Evolutionary conservation across 2,113 vertebrate species (phyloP).

Genomic region (Urocolius indicus): DNA sequence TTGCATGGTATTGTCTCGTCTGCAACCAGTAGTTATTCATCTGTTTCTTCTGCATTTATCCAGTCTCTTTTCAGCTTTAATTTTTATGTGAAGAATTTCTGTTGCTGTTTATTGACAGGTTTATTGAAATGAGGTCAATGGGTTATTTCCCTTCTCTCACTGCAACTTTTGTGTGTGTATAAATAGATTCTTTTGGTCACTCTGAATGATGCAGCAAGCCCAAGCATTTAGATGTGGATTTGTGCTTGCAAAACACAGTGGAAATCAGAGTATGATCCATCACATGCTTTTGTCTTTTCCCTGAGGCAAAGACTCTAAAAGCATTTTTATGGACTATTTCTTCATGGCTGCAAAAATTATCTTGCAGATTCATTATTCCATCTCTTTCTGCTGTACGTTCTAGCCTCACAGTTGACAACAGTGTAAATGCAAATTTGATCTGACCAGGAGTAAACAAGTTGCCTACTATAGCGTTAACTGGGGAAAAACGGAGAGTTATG

Average conservation of each 20-base stretch:
- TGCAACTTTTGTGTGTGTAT: neutral
- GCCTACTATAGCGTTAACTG: neutral
- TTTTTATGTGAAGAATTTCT: neutral
- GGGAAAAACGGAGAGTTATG: neutral
- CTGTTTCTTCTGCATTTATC: neutral
- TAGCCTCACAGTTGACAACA: neutral
- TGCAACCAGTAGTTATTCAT: neutral
- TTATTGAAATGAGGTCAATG: neutral
- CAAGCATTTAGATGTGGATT: neutral
- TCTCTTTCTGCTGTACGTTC: neutral
- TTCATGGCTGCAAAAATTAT: neutral
- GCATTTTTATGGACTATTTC: neutral
- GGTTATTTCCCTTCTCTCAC: neutral
- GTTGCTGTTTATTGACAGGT: neutral
- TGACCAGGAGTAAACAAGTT: neutral
- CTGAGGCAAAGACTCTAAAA: neutral
- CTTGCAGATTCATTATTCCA: neutral
- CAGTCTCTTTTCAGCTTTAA: neutral
- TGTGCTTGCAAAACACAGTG: slow-evolving; percentile 1
- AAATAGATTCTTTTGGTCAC: neutral
- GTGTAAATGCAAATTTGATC: neutral
- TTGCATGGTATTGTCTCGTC: neutral
- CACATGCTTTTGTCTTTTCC: neutral
- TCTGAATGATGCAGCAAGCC: neutral
- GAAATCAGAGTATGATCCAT: neutral